These are phyloP conservation scores for Naja naja DNA, from an alignment of 2,113 vertebrate species.

Conservation along the genomic window DNA sequence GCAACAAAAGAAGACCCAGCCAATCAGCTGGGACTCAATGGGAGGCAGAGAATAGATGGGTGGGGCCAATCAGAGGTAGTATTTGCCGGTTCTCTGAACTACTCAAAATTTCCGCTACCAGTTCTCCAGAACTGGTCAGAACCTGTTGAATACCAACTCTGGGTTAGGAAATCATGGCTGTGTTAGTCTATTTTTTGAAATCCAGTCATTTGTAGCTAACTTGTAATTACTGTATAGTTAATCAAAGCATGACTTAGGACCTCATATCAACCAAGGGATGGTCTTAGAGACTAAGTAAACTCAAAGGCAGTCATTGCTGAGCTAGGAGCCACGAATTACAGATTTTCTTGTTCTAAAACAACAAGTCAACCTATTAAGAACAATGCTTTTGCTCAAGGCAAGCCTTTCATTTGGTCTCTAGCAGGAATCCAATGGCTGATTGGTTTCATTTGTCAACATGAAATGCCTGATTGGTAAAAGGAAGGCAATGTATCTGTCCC, in stretches of 20 bases:
- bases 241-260: not conserved
- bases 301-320: not conserved
- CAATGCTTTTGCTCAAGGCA: not conserved
- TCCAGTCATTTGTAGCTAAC: not conserved
- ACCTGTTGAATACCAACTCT: too few relatives aligned
- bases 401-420: not conserved
- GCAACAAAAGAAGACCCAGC: too few relatives aligned
- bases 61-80: too few relatives aligned
- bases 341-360: not conserved
- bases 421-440: not conserved
- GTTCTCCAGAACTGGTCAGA: too few relatives aligned
- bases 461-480: accelerated
- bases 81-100: too few relatives aligned
- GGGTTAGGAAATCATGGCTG: not conserved
- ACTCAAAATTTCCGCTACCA: too few relatives aligned
- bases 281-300: not conserved
- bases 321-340: not conserved
- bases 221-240: not conserved
- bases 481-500: not conserved
- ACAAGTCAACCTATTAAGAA: not conserved
- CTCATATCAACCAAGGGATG: not conserved
- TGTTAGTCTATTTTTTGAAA: not conserved
- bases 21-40: too few relatives aligned
- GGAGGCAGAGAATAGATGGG: too few relatives aligned
- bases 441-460: not conserved